A percentile compares a stretch with the other conserved stretches of the same genome.
Conservation (phyloP, 2,113 vertebrate species). For the Leucosticte australis region DNA sequence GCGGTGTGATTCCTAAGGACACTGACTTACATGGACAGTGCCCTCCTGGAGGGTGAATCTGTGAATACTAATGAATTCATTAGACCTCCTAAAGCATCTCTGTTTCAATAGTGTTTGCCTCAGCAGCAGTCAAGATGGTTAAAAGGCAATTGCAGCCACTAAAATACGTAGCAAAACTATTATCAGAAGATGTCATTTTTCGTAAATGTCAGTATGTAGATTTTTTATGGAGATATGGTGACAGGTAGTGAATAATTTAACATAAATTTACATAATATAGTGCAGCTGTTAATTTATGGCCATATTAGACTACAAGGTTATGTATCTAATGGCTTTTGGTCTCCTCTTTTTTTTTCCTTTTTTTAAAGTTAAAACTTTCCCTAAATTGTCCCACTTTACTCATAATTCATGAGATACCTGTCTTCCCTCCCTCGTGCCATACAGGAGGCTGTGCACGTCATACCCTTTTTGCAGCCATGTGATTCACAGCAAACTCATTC, state of each 20-base stretch:
- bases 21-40: background rate
- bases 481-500: background rate
- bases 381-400: constrained; percentile 54
- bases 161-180: constrained; percentile 62
- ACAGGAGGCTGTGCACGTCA: background rate
- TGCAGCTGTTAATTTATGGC: constrained; percentile 78
- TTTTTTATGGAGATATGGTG: constrained; percentile 74
- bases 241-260: constrained; percentile 77
- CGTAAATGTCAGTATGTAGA: constrained; percentile 73
- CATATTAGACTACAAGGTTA: constrained; percentile 72
- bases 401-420: constrained; percentile 54
- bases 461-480: background rate
- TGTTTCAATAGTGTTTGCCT: constrained; percentile 52
- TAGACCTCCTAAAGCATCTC: constrained; percentile 32
- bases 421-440: background rate
- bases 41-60: constrained; percentile 6
- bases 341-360: background rate
- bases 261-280: constrained; percentile 81
- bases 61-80: constrained; percentile 61
- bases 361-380: constrained; percentile 52
- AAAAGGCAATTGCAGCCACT: constrained; percentile 47
- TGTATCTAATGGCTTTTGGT: constrained; percentile 68
- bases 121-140: constrained; percentile 55
- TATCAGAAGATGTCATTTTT: constrained; percentile 75
- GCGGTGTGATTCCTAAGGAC: background rate